Conservation (phyloP, 2,888 invertebrate genomes). For the Spodoptera exigua region DNA sequence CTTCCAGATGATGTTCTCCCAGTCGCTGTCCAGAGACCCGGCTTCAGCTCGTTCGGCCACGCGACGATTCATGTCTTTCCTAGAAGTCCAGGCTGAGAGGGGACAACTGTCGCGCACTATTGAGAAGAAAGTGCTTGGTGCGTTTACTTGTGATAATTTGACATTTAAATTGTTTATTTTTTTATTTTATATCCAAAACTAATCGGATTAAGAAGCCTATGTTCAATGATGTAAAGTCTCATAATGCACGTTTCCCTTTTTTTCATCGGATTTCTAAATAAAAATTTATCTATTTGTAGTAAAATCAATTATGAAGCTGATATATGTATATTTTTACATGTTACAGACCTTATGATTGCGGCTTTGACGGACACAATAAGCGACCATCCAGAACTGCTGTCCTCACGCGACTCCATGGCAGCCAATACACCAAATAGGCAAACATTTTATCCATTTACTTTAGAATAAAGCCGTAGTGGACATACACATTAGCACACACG, state of each 20-base stretch:
- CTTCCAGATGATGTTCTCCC: conserved; percentile 92
- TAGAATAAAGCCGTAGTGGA: conserved; percentile 52
- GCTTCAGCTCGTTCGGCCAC: conserved; percentile 92
- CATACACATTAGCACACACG: conserved; percentile 34
- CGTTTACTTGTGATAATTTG: too few relatives aligned
- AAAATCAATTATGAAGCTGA: too few relatives aligned
- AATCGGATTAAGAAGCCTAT: too few relatives aligned
- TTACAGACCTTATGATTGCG: conserved; percentile 92
- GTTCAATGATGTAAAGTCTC: too few relatives aligned
- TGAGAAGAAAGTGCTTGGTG: conserved; percentile 94
- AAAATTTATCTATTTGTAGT: too few relatives aligned
- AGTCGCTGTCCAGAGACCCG: conserved; percentile 92
- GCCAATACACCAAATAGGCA: conserved; percentile 80
- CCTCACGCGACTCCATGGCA: conserved; percentile 87
- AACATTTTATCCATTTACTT: conserved; percentile 57
- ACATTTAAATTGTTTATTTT: too few relatives aligned
- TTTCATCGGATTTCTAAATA: too few relatives aligned
- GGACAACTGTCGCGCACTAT: conserved; percentile 93
- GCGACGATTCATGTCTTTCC: conserved; percentile 92
- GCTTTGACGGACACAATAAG: conserved; percentile 92
- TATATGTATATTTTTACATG: neutral
- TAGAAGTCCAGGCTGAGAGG: conserved; percentile 92
- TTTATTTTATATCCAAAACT: too few relatives aligned
- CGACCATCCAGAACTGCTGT: conserved; percentile 92
- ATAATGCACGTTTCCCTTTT: too few relatives aligned